phyloP scores from a whole-genome alignment of 1,140 invertebrate genomes.

The Drosophila kurseongensis region DNA sequence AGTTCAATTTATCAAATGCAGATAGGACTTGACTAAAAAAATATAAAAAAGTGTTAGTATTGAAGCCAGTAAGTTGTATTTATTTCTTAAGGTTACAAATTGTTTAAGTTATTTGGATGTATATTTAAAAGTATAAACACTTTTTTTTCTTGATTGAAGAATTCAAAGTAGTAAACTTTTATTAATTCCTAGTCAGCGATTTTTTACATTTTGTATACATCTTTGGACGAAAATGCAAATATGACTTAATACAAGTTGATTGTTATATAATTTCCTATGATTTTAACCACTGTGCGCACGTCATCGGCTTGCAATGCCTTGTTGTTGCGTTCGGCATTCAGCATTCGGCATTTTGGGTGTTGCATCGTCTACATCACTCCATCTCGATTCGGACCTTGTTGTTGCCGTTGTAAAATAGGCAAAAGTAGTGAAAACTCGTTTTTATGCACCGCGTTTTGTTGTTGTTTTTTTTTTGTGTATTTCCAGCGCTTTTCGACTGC shows the following conservation, averaged over 20 bases:
- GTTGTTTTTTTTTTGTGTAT: slow-evolving; percentile 1
- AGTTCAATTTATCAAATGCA: too few species aligned
- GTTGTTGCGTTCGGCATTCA: slow-evolving; percentile 16
- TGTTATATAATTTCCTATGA: background rate
- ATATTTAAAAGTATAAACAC: too few species aligned
- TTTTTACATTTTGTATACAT: too few species aligned
- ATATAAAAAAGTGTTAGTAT: too few species aligned
- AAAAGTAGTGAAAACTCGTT: slow-evolving; percentile 82
- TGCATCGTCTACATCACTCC: slow-evolving; percentile 42
- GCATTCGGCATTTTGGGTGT: slow-evolving; percentile 35
- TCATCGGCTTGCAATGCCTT: slow-evolving; percentile 55
- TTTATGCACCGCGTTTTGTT: slow-evolving; percentile 38
- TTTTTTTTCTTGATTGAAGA: too few species aligned
- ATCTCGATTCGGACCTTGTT: slow-evolving; percentile 36
- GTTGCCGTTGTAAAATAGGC: slow-evolving; percentile 70
- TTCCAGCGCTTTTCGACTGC: slow-evolving; percentile 9
- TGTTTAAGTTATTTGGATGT: too few species aligned
- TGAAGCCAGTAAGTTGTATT: too few species aligned
- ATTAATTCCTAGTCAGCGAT: too few species aligned
- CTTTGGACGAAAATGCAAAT: background rate
- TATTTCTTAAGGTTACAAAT: too few species aligned
- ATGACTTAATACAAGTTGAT: background rate
- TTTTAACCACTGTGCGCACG: slow-evolving; percentile 57
- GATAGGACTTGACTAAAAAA: too few species aligned
- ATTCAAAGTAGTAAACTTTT: too few species aligned